Base-by-base conservation (phyloP, 1,140 invertebrate genomes). In the Eriosoma lanigerum region DNA sequence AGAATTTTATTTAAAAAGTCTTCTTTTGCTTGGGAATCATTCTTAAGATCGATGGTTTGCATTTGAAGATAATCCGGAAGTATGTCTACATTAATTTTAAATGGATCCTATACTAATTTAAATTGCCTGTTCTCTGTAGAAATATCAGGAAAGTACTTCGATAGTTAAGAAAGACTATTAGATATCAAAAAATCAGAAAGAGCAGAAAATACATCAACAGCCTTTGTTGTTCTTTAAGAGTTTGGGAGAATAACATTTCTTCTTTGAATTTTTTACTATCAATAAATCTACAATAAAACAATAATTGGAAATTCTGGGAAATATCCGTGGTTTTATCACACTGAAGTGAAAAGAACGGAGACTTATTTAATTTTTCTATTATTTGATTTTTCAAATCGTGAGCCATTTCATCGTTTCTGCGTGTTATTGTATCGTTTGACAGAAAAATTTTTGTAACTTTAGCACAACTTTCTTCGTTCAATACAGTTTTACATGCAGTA, bases 321-420 rank as follows among this genome's bases (percentile, higher is more conserved):
- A 62, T 62, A 26, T 62, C 80, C 12, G 81, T 80, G 50, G 52
- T 80, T 80, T 81, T 24, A 48, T 82, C 81, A 73, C 75, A 82
- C 66, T 82, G 82, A 44, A 82, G 60, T 68, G 81, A 75, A 82
- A 82, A 81, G 68, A 73, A 80, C 48, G 75, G 66, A 66, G 66
- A 80, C 64, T 70, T 81, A 44, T 44, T 44, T 66, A 44, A 66
- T 66, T 68, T 82, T 82, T 70, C 66, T 70, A 70, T 72, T 50
- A 81, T 29, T 81, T 81, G 52, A 75, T 82, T 70, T 38, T 82
- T 66, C 13, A 82, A 64, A 66, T 80, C 75, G 32, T 64, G 17
- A 73, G 80, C 66, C 56, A 81, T 81, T 32, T 82, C 76, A 72
- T 81, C 46, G 75, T 81, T 81, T 82, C 66, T 68, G 66, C 54